phyloP scores from a whole-genome alignment of 2,113 vertebrate species.

The Bagarius yarrelli region DNA sequence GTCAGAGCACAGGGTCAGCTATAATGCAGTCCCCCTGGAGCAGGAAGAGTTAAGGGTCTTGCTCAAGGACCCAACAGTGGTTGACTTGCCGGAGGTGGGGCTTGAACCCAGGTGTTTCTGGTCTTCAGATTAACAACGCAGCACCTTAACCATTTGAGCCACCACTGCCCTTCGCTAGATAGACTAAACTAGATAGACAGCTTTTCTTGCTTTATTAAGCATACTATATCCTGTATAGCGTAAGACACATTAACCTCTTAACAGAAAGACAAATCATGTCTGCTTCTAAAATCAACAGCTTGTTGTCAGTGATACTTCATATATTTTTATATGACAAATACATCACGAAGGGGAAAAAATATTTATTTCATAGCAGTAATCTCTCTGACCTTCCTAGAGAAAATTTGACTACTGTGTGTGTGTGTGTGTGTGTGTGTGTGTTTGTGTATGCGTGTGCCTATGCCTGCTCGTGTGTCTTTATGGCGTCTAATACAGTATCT shows the following conservation, averaged over 20 bases:
- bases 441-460: slow-evolving; percentile 33
- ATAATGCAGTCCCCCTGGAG: too few relatives aligned
- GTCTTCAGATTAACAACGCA: too few relatives aligned
- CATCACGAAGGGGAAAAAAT: slow-evolving; percentile 21
- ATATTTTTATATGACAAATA: slow-evolving; percentile 19
- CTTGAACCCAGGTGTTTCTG: too few relatives aligned
- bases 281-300: not conserved
- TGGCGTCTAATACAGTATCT: slow-evolving; percentile 50
- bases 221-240: not conserved
- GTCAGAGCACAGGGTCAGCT: too few relatives aligned
- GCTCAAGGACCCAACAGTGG: too few relatives aligned
- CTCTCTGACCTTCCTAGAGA: slow-evolving; percentile 12
- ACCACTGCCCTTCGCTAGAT: too few relatives aligned
- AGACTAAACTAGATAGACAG: not conserved
- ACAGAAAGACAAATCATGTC: not conserved
- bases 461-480: slow-evolving; percentile 31
- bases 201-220: not conserved
- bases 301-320: slow-evolving; percentile 10
- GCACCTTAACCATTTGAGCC: too few relatives aligned
- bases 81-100: too few relatives aligned
- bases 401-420: slow-evolving; percentile 20
- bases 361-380: slow-evolving; percentile 31
- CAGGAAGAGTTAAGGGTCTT: too few relatives aligned
- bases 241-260: not conserved
- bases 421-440: slow-evolving; percentile 23